phyloP scores from a whole-genome alignment of 1,140 invertebrate species.

The Drosophila malerkotliana region DNA sequence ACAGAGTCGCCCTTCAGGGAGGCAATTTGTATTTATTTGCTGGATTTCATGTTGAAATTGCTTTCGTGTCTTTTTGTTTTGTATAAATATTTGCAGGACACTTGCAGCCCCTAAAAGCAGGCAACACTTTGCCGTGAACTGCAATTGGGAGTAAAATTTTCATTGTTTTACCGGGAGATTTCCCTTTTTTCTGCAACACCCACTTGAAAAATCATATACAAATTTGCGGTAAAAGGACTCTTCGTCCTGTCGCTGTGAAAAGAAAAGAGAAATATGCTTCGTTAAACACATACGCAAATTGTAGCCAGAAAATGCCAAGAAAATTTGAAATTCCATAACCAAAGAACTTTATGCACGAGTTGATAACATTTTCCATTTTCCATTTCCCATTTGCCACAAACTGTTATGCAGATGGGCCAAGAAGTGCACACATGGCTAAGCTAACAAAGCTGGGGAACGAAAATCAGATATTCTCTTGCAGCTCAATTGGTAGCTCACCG shows the following conservation, averaged over 20 bases:
- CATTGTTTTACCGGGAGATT: conserved; percentile 17
- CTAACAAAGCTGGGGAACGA: conserved; percentile 39
- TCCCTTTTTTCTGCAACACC: not conserved
- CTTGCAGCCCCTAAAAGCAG: conserved; percentile 46
- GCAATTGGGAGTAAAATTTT: conserved; percentile 13
- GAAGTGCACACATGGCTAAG: conserved; percentile 29
- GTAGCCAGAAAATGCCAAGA: conserved; percentile 56
- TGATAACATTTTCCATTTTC: conserved; percentile 28
- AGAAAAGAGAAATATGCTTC: conserved; percentile 50
- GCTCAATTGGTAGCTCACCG: conserved; percentile 25
- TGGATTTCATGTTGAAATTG: conserved; percentile 59
- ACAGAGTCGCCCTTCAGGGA: conserved; percentile 1
- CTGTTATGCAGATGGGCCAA: conserved; percentile 5
- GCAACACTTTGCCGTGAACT: conserved; percentile 35
- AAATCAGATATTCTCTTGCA: conserved; percentile 30
- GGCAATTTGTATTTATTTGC: conserved; percentile 78
- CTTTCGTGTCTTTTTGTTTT: conserved; percentile 54
- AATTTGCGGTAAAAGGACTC: conserved; percentile 61
- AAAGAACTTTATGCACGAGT: conserved; percentile 65
- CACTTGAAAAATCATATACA: conserved; percentile 70
- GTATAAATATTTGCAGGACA: conserved; percentile 66
- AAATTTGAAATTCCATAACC: conserved; percentile 62
- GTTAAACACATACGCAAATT: conserved; percentile 79
- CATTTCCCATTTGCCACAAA: conserved; percentile 17
- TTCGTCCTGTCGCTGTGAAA: not conserved